These are phyloP conservation scores for Nephrotoma guestfalica DNA, from an alignment of 2,888 invertebrate species.

Conservation along the genomic window DNA sequence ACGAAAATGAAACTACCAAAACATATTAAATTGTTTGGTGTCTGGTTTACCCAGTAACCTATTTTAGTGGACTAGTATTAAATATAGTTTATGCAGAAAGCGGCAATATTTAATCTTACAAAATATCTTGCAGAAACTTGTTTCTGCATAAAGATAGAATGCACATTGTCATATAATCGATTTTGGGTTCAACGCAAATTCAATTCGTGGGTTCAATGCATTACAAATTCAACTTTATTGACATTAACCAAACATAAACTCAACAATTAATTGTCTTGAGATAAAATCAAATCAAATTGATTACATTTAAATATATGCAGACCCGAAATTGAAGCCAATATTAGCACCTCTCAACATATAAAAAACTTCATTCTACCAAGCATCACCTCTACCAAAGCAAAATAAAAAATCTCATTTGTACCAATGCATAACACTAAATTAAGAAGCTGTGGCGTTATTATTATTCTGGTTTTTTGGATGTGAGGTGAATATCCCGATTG, in stretches of 20 bases:
- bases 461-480: not conserved
- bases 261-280: not conserved
- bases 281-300: not conserved
- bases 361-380: too few species aligned
- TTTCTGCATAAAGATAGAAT: not conserved
- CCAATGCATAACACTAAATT: not conserved
- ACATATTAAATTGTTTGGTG: not conserved
- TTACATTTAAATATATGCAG: not conserved
- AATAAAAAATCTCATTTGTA: not conserved
- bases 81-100: not conserved
- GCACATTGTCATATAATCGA: not conserved
- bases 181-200: not conserved
- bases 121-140: not conserved
- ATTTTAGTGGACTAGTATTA: not conserved
- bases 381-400: not conserved
- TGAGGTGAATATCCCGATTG: not conserved
- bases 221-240: not conserved
- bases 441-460: not conserved
- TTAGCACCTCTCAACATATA: not conserved
- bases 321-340: not conserved
- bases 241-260: not conserved
- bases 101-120: not conserved
- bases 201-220: not conserved
- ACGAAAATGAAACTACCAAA: not conserved
- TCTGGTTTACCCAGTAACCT: not conserved